Percentiles rank a stretch among this genome's conserved stretches.
phyloP scores from a whole-genome alignment of 2,888 invertebrate species.

The Synanthedon tipuliformis region DNA sequence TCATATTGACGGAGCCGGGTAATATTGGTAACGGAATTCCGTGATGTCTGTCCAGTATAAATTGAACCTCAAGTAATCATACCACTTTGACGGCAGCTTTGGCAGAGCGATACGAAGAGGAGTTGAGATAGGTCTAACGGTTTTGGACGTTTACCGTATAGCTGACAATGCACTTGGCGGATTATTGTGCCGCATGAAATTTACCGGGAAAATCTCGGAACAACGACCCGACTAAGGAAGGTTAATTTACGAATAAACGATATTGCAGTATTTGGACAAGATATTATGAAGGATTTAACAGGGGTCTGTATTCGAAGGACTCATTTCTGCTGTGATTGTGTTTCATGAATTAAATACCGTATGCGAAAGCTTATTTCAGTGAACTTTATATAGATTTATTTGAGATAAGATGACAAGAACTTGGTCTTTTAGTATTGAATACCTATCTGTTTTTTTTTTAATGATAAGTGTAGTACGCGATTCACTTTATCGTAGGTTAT shows the following conservation, averaged over 20 bases:
- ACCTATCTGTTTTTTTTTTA: no score
- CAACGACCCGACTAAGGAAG: conserved; percentile 13
- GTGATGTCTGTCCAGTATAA: conserved; percentile 14
- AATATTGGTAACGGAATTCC: conserved; percentile 32
- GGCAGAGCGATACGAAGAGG: not conserved
- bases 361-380: no score
- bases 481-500: no score
- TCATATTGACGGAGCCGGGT: conserved; percentile 29
- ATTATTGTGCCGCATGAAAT: conserved; percentile 39
- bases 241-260: conserved; percentile 40
- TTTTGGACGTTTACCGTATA: conserved; percentile 18
- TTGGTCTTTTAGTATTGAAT: no score
- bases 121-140: conserved; percentile 9
- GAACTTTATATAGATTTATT: no score
- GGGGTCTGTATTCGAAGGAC: not conserved
- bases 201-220: conserved; percentile 33
- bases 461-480: no score
- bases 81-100: not conserved
- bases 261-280: conserved; percentile 19
- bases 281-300: not conserved
- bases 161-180: conserved; percentile 41
- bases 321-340: no score
- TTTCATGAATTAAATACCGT: no score
- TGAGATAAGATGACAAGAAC: no score
- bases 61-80: conserved; percentile 9